Evolutionary conservation across 2,797 vertebrate species (phyloP), one percentile per base, ranked within the genome.

Genomic region (Austrolebias charrua): DNA sequence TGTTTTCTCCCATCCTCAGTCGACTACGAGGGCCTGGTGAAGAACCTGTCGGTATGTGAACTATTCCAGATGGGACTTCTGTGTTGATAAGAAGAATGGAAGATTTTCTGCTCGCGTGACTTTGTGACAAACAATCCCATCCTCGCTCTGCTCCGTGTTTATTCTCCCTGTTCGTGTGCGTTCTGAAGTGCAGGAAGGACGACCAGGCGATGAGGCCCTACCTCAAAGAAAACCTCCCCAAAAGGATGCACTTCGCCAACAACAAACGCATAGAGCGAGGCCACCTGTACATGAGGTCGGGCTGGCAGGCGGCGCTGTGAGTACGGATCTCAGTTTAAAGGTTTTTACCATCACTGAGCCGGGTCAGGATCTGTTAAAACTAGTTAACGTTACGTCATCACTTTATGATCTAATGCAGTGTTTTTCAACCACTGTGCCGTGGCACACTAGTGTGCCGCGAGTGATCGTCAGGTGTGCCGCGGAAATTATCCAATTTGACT

Each of bases 41-140:
- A 90, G 88, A 96, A 95, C 70, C 90, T 99, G 86, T 98, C 96
- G 80, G 97, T 98, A 91, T 95, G 97, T 91, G 20, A 87, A 81
- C 66, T 64, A 85, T 90, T 79, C 58, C 76, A 70, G 75, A 55
- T 16, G 47, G 33, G 73, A 65, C 77, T 49, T 58, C 81, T 87
- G 83, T 82, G 28, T 86, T 76, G 57, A 82, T 63, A 75, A 66
- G 73, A 64, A 67, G 69, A 71, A 83, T 79, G 76, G 69, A 50
- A 40, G 46, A 83, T 87, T 35, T 85, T 86, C 79, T 79, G 84
- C 83, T 58, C 75, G 82, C 76, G 71, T 74, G 69, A 52, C 72
- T 57, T 53, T 63, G 35, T 16, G 65, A 84, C 66, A 87, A 87
- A 90, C 84, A 85, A 55, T 5, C 48, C 60, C 47, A 20, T 57